Conservation (phyloP, 1,140 invertebrate species). For the Penaeus japonicus region DNA sequence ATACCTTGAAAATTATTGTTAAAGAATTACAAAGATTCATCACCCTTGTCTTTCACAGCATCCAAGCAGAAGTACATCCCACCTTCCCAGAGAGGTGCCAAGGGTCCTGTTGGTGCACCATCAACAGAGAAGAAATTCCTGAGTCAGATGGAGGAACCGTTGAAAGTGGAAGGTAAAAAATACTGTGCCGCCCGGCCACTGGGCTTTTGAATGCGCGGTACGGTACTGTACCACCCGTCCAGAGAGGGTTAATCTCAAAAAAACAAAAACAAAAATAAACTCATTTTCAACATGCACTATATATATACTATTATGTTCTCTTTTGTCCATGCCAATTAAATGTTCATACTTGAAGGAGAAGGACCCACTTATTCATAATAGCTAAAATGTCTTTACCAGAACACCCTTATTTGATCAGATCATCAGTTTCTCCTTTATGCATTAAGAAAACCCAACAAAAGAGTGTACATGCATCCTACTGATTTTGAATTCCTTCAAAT, state of each 20-base stretch:
- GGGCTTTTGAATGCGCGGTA: too few species aligned
- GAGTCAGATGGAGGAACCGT: conserved; percentile 46
- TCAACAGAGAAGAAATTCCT: conserved; percentile 55
- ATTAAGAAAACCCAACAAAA: too few species aligned
- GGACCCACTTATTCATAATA: not conserved
- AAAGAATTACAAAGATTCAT: not conserved
- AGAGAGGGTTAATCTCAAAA: too few species aligned
- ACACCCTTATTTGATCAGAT: not conserved
- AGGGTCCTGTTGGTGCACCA: conserved; percentile 35
- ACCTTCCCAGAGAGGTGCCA: conserved; percentile 46
- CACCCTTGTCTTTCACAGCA: conserved; percentile 27
- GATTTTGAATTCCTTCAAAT: not conserved
- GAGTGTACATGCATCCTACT: not conserved
- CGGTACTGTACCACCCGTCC: too few species aligned
- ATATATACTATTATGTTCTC: too few species aligned
- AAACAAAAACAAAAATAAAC: too few species aligned
- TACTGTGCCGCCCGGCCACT: too few species aligned
- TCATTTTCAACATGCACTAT: too few species aligned
- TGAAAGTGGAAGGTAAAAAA: conserved; percentile 40
- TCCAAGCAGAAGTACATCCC: conserved; percentile 55
- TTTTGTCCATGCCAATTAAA: too few species aligned
- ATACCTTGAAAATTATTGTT: not conserved
- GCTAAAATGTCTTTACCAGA: not conserved
- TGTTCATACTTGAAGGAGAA: too few species aligned
- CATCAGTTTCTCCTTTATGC: not conserved